These are phyloP conservation scores for Periphyllus acericola DNA, from an alignment of 2,888 invertebrate species.

Conservation along the genomic window DNA sequence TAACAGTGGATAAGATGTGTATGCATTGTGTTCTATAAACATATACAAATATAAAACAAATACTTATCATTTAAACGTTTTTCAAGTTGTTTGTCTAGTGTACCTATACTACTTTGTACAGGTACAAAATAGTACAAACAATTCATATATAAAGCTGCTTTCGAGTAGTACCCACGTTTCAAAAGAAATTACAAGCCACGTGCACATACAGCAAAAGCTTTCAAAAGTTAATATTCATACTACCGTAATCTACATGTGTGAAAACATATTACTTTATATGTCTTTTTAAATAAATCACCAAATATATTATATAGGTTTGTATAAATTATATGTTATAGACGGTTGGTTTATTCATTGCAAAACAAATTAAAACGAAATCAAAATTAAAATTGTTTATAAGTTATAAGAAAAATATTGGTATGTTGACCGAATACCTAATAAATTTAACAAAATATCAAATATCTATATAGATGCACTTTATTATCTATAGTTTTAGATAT, in stretches of 20 bases:
- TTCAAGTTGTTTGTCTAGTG: background rate
- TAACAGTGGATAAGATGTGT: background rate
- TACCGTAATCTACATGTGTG: background rate
- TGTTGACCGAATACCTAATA: too few relatives aligned
- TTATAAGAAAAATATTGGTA: too few relatives aligned
- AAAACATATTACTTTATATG: background rate
- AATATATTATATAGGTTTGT: background rate
- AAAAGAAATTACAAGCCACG: background rate
- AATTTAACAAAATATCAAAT: too few relatives aligned
- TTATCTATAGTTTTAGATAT: too few relatives aligned
- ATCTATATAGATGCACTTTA: too few relatives aligned
- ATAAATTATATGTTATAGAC: background rate
- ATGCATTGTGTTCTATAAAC: background rate
- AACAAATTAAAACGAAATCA: background rate
- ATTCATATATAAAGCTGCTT: background rate
- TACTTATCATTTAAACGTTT: background rate
- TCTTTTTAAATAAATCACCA: background rate
- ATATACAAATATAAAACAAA: background rate
- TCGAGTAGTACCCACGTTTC: background rate
- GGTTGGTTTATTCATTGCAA: background rate
- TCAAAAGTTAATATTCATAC: background rate
- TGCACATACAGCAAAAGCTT: background rate
- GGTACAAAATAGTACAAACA: background rate
- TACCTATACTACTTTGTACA: background rate
- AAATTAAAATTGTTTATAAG: background rate